Evolutionary conservation across 2,888 invertebrate species (phyloP), one percentile per base, ranked within the genome.

Genomic region (Epinotia bilunana): DNA sequence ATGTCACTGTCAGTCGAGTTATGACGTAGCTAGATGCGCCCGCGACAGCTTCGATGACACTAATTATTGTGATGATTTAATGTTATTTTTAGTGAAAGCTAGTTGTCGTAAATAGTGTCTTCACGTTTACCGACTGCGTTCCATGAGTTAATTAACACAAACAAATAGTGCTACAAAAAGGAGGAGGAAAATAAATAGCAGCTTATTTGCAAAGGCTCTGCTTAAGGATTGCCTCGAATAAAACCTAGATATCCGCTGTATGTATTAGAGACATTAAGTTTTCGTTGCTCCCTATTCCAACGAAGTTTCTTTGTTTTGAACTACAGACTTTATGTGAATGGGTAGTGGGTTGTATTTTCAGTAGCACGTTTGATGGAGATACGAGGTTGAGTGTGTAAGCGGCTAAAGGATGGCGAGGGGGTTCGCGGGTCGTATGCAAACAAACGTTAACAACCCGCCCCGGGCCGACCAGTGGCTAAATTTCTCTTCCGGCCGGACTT

Each of bases 341-440:
- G 20, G 58, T 6, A 58, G 18, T 60, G 6, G 43, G 46, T 46
- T 60, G n/a, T 5, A 11, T 60, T 23, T 60, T 60, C 28, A 20
- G 58, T 23, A 23, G 13, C 43, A 39, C 11, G 23, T 68, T 68
- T 12, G 23, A 57, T 18, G 13, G 4, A 53, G 58, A 61, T 53
- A 70, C 39, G 58, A 46, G 69, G 46, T 60, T 0, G 46, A 28
- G 60, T 46, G 46, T 23, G 49, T 65, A 33, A 23, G 23, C 13
- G 33, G 33, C 11, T 68, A 43, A 28, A 58, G 58, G 58, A 33
- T 18, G 39, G 43, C 28, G 62, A 43, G 58, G 58, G 68, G 55
- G 18, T 67, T 73, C 64, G 73, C 63, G 83, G 83, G 83, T 78
- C 83, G 84, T 85, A 88, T 87, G 86, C 87, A 88, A 88, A 88